Conservation (phyloP, 92 coral and sea anemone species). For the Muricea muricata region DNA sequence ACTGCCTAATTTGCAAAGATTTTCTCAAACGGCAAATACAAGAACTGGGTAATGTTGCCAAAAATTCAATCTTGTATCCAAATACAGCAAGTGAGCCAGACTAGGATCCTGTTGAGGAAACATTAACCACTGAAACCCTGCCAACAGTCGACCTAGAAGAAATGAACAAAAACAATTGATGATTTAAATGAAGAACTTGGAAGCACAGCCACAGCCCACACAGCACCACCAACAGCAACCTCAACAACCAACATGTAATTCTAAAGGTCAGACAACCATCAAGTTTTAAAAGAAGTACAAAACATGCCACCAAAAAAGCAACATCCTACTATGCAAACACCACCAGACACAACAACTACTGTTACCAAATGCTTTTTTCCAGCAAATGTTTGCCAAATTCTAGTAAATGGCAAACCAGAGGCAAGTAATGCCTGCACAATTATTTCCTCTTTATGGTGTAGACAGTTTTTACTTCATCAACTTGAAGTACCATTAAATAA, state of each 20-base stretch:
- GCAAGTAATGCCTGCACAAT: slow-evolving; percentile 30
- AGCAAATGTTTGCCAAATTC: not conserved
- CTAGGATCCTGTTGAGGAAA: too few relatives aligned
- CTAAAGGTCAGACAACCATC: not conserved
- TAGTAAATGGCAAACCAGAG: not conserved
- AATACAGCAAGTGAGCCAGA: too few relatives aligned
- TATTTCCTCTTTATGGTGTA: not conserved
- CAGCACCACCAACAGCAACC: not conserved
- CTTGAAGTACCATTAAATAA: not conserved
- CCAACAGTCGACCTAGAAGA: not conserved
- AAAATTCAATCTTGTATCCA: slow-evolving; percentile 43
- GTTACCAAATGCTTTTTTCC: slow-evolving; percentile 19
- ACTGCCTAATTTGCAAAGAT: slow-evolving; percentile 52
- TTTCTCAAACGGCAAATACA: slow-evolving; percentile 40
- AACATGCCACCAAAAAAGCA: not conserved
- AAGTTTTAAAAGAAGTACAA: not conserved
- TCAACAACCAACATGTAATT: not conserved
- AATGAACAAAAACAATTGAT: not conserved
- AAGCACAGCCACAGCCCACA: not conserved
- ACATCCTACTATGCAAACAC: too few relatives aligned
- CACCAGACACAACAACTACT: not conserved
- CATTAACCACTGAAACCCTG: not conserved
- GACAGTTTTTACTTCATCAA: not conserved
- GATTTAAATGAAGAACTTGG: not conserved
- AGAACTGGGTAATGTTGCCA: slow-evolving; percentile 59